Base-by-base conservation (phyloP, 2,113 vertebrate species). In the Fregata magnificens region DNA sequence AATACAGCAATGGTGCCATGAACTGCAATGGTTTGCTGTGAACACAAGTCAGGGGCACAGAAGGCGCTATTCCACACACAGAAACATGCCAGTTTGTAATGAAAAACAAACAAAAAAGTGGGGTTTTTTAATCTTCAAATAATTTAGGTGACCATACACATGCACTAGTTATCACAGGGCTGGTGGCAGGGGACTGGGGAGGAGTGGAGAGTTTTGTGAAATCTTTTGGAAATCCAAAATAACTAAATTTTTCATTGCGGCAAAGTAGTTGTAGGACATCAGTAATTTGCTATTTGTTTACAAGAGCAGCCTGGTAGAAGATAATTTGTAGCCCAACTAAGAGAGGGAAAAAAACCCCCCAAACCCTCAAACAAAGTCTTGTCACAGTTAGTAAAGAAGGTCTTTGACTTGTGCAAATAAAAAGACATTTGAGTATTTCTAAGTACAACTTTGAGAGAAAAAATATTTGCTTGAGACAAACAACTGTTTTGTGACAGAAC, bases 401-500 rank as follows among this genome's bases (percentile, higher is more conserved):
- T 91, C 91, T 96, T 95, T 90, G 83, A 93, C 81, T 65, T 82
- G 73, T 89, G 58, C 93, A 97, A 97, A 95, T 85, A 95, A 89
- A 95, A 93, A 89, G 66, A 85, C 91, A 82, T 92, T 93, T 90
- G 29, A 92, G 76, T 81, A 92, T 86, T 93, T 88, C 88, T 74
- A 92, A 96, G 92, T 88, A 73, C 70, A 93, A 88, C 80, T 76
- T 70, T 5, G 52, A 88, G 19, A 92, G 82, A 76, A 74, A 91
- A 96, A 96, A 88, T 97, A 89, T 97, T 97, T 97, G 95, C 93
- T 94, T 53, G 59, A 95, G 93, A 93, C 91, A 97, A 96, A 97
- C 95, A 95, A 95, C 65, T 93, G 66, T 82, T 96, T 95, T 44
- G 19, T n/a, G 86, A 85, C 73, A 86, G 74, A 87, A 70, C 56